These are phyloP conservation scores for Melanotaenia duboulayi DNA, from an alignment of 2,113 vertebrate genomes.

Conservation along the genomic window DNA sequence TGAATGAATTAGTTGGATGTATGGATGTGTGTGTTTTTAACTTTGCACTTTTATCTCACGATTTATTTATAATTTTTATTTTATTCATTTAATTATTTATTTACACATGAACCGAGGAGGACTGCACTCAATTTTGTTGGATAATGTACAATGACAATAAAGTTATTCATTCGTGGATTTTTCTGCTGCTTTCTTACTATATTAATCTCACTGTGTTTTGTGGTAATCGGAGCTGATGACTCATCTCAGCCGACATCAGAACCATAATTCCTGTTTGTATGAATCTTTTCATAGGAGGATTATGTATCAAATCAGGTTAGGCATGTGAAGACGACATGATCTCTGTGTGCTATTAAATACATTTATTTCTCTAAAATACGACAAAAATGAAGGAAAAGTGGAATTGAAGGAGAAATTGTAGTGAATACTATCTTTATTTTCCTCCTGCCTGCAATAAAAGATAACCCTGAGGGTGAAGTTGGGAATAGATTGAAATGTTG, in stretches of 20 bases:
- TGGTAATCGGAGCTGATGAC: neutral
- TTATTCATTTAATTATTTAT: too few relatives aligned
- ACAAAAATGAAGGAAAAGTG: neutral
- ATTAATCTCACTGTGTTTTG: neutral
- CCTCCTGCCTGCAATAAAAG: neutral
- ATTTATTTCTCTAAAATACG: neutral
- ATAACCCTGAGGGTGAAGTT: neutral
- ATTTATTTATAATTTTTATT: too few relatives aligned
- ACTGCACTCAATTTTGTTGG: too few relatives aligned
- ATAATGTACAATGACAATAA: too few relatives aligned
- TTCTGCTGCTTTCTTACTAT: neutral
- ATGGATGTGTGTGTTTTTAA: too few relatives aligned
- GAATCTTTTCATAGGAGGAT: constrained; percentile 6
- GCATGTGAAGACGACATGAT: neutral
- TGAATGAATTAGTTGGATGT: too few relatives aligned
- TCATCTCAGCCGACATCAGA: neutral
- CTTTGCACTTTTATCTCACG: too few relatives aligned
- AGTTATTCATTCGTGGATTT: too few relatives aligned
- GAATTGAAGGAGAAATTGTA: neutral
- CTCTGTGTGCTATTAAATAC: neutral
- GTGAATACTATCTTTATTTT: neutral
- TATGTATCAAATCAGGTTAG: constrained; percentile 1
- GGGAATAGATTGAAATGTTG: neutral
- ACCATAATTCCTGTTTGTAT: constrained; percentile 13
- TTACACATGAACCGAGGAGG: too few relatives aligned